phyloP scores from a whole-genome alignment of 2,113 vertebrate species.

The Epinephelus lanceolatus region DNA sequence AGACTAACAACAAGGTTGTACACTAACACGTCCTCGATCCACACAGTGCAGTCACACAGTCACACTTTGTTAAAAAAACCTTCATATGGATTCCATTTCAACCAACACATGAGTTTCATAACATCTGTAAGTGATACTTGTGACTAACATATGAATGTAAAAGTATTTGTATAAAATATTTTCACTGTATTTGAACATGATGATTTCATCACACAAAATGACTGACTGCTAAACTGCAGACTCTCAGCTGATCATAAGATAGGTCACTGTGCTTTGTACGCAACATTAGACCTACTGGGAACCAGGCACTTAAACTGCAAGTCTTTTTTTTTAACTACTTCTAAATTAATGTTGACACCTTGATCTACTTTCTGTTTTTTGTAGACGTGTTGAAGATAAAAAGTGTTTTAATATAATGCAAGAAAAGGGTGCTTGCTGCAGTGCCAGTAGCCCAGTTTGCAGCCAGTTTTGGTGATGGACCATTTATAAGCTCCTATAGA shows the following conservation, averaged over 20 bases:
- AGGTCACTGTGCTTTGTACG: background rate
- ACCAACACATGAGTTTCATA: conserved; percentile 41
- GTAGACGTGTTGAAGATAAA: background rate
- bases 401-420: background rate
- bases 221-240: conserved; percentile 23
- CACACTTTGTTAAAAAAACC: conserved; percentile 39
- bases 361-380: background rate
- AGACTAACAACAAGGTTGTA: conserved; percentile 45
- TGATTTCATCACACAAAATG: conserved; percentile 8
- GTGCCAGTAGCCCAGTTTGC: conserved; percentile 4
- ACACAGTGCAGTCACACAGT: conserved; percentile 56
- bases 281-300: background rate
- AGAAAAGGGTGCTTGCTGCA: background rate
- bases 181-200: conserved; percentile 32
- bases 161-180: conserved; percentile 34
- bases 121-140: conserved; percentile 34
- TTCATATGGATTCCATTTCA: conserved; percentile 51
- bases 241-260: conserved; percentile 26
- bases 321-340: background rate
- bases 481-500: conserved; percentile 25
- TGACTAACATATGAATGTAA: conserved; percentile 42
- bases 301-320: conserved; percentile 3
- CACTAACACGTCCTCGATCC: conserved; percentile 44
- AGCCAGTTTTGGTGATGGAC: conserved; percentile 20
- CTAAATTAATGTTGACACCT: conserved; percentile 1